Conservation (phyloP, 1,140 invertebrate genomes). For the Pectinophora gossypiella region DNA sequence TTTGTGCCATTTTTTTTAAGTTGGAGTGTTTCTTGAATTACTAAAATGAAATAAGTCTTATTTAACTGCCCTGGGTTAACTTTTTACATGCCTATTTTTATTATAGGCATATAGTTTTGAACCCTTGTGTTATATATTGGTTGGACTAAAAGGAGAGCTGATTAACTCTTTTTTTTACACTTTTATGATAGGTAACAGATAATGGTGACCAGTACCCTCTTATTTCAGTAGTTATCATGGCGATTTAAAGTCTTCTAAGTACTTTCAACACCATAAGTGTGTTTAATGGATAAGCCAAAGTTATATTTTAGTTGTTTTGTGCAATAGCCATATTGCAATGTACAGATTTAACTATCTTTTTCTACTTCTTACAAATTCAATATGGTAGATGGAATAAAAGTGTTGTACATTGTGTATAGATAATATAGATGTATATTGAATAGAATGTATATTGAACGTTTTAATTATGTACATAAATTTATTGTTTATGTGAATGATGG, state of each 20-base stretch:
- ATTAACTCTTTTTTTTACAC: no score
- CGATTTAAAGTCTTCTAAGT: conserved; percentile 22
- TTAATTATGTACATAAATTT: conserved; percentile 18
- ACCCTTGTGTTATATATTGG: no score
- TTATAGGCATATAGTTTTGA: not conserved
- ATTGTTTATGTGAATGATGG: conserved; percentile 25
- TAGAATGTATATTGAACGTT: conserved; percentile 25
- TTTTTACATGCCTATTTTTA: not conserved
- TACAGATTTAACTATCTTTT: conserved; percentile 43
- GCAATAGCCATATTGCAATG: conserved; percentile 70
- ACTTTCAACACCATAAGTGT: conserved; percentile 46
- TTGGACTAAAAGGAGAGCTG: no score
- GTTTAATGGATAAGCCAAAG: conserved; percentile 70
- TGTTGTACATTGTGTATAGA: conserved; percentile 63
- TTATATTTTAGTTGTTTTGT: conserved; percentile 67
- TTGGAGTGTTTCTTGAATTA: not conserved
- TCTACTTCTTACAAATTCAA: conserved; percentile 40
- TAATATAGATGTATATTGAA: conserved; percentile 54
- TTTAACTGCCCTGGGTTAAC: not conserved
- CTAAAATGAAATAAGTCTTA: not conserved
- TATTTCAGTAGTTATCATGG: conserved; percentile 19
- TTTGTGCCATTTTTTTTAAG: conserved; percentile 40
- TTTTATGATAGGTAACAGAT: conserved; percentile 21
- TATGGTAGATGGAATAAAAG: conserved; percentile 34
- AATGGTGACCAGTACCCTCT: conserved; percentile 27